These are phyloP conservation scores for Drosophila mercatorum DNA, from an alignment of 2,888 invertebrate species.

Conservation along the genomic window DNA sequence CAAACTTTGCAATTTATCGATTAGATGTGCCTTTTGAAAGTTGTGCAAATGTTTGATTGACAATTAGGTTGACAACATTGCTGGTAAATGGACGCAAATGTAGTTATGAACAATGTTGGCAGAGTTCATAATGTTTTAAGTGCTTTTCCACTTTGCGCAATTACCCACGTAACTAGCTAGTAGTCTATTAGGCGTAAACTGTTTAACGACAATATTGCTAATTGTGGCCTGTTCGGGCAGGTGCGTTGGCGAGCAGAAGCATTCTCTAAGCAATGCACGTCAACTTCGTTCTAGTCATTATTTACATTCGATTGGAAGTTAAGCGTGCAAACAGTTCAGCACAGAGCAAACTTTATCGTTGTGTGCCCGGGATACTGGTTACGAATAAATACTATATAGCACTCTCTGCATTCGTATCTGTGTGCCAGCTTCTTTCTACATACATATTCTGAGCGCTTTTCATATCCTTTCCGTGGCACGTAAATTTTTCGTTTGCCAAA, in stretches of 20 bases:
- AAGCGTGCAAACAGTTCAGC: conserved; percentile 72
- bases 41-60: conserved; percentile 11
- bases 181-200: conserved; percentile 60
- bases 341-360: conserved; percentile 60
- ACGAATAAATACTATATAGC: conserved; percentile 35
- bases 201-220: conserved; percentile 17
- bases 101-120: conserved; percentile 22
- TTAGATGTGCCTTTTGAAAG: conserved; percentile 4
- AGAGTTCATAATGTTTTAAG: conserved; percentile 4
- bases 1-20: conserved; percentile 6
- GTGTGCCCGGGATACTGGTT: conserved; percentile 12
- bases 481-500: conserved; percentile 60
- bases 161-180: conserved; percentile 45
- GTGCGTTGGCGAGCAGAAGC: conserved; percentile 15
- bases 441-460: conserved; percentile 13
- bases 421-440: background rate
- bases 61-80: conserved; percentile 32
- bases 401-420: conserved; percentile 18
- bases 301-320: conserved; percentile 82
- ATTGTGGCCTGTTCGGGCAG: conserved; percentile 12
- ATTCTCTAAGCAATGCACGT: conserved; percentile 35
- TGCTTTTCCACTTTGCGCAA: conserved; percentile 18
- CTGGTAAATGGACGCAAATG: conserved; percentile 46
- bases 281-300: conserved; percentile 66
- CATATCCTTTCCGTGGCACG: conserved; percentile 57